Evolutionary conservation across 2,888 invertebrate genomes (phyloP), one percentile per base, ranked within the genome.

Genomic region (Cataglyphis livida): DNA sequence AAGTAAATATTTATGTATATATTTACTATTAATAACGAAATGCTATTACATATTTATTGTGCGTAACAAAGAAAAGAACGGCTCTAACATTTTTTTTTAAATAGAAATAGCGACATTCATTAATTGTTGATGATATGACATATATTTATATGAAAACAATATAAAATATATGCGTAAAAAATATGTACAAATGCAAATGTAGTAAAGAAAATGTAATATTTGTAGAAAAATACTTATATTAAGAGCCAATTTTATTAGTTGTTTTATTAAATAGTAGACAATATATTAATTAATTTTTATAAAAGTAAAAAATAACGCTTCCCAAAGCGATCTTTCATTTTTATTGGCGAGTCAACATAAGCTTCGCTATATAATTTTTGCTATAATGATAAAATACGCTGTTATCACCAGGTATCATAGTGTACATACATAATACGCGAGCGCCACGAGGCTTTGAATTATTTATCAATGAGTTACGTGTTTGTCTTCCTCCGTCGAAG

Each of bases 391-490:
- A 48, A 9, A n/a, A 25, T 7, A 3, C 41, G 41, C 5, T 4
- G 66, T 62, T 83, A 71, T 64, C 82, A n/a, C 64, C 70, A 57
- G 70, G 54, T 83, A 83, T 82, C 70, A 15, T 12, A 62, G 12
- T 70, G 81, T 68, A 83, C 79, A 79, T 44, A 83, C 32, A 70
- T 48, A 10, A 44, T 44, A n/a, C 21, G 25, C 38, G 10, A 28
- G 51, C 65, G 64, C 44, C 48, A 35, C 12, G n/a, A 5, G 21
- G 7, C 5, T 61, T 62, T 48, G 70, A 57, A 83, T 81, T 81
- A 70, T 64, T 68, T 83, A 83, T 83, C 81, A 79, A 70, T 83
- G 68, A 81, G 61, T 51, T 48, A 54, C 44, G 18, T 81, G 44
- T 83, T 83, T 83, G 35, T 41, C 35, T 44, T 41, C 15, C 57